Evolutionary conservation across 2,888 invertebrate species (phyloP), one percentile per base, ranked within the genome.

Genomic region (Hirtodrosophila cameraria): DNA sequence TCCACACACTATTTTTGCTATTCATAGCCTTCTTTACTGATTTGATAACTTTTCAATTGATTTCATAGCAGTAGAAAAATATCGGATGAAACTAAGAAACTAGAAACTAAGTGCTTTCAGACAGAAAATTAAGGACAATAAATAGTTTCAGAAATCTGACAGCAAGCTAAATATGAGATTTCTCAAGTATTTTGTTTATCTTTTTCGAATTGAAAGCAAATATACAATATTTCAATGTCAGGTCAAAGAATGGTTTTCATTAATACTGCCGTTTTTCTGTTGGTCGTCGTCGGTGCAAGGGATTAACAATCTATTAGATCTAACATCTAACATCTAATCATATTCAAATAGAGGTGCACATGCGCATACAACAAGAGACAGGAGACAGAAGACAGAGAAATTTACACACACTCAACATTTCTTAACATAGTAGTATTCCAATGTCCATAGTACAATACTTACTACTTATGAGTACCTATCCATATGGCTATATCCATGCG

Each of bases 301-400:
- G 49, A 64, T 46, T 42, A 33, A 11, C 18, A 49, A 42, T 62
- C 42, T 58, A 46, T 41, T 31, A 27, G 39, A 23, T 23, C 6
- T 23, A 23, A 52, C 42, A 48, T 39, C 46, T 38, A 64, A 52
- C 58, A 49, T 72, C 72, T 65, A 65, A 68, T 71, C 67, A 71
- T 58, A 31, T 65, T 39, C 58, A 68, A 68, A 71, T 35, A 58
- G 31, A 28, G 49, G 20, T 38, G 45, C 52, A 58, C 50, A 28
- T 58, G 58, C 23, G 38, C 65, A 15, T 16, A 23, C 23, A 5
- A 6, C 6, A 23, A n/a, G n/a, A n/a, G n/a, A n/a, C n/a, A n/a
- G n/a, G n/a, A n/a, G n/a, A n/a, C n/a, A n/a, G n/a, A n/a, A n/a
- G n/a, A n/a, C n/a, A n/a, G n/a, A n/a, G n/a, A n/a, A n/a, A n/a